A percentile compares a stretch with the other conserved stretches of the same genome.
phyloP scores from a whole-genome alignment of 2,888 invertebrate species.

The Opisthograptis luteolata region DNA sequence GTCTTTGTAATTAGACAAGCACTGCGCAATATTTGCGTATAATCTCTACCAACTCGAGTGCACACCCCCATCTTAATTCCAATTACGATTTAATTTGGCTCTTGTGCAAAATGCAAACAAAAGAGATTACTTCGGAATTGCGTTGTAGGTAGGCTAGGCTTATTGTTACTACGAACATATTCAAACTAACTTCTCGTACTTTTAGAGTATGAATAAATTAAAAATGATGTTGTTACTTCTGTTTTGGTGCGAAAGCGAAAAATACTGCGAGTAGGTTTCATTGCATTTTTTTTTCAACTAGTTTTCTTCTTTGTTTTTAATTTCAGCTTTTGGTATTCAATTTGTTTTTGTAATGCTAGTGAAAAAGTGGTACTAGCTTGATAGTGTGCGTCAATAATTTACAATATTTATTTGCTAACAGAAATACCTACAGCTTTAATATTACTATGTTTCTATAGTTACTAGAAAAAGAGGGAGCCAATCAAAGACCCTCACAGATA shows the following conservation, averaged over 20 bases:
- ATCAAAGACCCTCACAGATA: too few relatives aligned
- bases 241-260: neutral
- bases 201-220: conserved; percentile 1
- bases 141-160: conserved; percentile 38
- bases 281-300: too few relatives aligned
- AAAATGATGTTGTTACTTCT: neutral
- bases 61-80: conserved; percentile 11
- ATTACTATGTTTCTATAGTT: too few relatives aligned
- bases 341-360: too few relatives aligned
- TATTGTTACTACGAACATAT: too few relatives aligned
- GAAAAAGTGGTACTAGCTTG: too few relatives aligned
- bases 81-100: conserved; percentile 33
- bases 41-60: conserved; percentile 10
- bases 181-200: conserved; percentile 26
- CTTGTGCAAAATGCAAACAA: conserved; percentile 71
- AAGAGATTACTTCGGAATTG: conserved; percentile 69
- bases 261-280: too few relatives aligned
- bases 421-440: neutral
- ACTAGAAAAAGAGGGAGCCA: too few relatives aligned
- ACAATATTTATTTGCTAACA: too few relatives aligned
- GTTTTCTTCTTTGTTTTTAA: too few relatives aligned
- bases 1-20: neutral
- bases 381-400: too few relatives aligned
- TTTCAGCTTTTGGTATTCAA: too few relatives aligned
- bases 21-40: conserved; percentile 1